Conservation (phyloP, 2,797 vertebrate genomes). For the Loriculus beryllinus region DNA sequence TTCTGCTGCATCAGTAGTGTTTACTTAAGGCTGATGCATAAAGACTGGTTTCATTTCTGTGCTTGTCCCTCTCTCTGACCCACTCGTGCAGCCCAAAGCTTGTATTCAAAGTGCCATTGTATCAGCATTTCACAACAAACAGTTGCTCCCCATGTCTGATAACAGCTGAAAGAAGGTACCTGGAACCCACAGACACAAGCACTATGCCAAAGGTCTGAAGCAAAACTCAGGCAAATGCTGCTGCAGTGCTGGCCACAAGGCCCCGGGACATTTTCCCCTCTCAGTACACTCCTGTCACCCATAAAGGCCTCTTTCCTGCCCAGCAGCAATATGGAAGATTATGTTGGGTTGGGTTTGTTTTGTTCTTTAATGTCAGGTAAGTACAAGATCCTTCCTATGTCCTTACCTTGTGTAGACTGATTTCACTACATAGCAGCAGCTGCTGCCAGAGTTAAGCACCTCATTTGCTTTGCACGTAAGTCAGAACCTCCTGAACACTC, state of each 20-base stretch:
- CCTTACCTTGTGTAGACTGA: not conserved
- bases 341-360: too few species aligned
- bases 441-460: not conserved
- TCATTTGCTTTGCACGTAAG: fast-evolving
- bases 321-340: not conserved
- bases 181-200: not conserved
- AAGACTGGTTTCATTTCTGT: not conserved
- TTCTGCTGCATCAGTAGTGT: fast-evolving
- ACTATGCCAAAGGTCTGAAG: not conserved
- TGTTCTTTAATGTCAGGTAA: not conserved
- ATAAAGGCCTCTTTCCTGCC: not conserved
- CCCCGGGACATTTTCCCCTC: not conserved
- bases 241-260: not conserved
- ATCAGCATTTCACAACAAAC: fast-evolving
- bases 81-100: fast-evolving
- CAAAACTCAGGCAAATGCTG: not conserved
- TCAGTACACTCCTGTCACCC: not conserved
- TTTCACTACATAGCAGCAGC: not conserved
- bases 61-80: too few species aligned
- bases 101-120: fast-evolving
- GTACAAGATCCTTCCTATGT: fast-evolving
- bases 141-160: fast-evolving
- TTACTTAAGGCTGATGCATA: not conserved
- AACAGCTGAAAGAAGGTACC: fast-evolving
- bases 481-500: not conserved